Evolutionary conservation across 2,888 invertebrate genomes (phyloP).

Genomic region (Meteorus colon): DNA sequence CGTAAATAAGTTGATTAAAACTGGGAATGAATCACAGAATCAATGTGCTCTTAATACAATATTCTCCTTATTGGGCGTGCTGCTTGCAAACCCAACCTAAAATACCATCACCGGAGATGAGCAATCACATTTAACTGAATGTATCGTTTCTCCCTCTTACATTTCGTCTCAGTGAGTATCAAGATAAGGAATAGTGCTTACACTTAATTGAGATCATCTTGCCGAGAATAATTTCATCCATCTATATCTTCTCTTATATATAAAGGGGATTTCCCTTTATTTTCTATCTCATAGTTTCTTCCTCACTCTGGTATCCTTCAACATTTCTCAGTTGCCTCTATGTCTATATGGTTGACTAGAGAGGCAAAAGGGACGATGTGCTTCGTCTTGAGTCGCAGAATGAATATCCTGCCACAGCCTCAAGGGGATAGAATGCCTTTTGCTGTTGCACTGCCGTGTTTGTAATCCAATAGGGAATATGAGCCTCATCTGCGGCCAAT

Average conservation of each 20-base stretch:
- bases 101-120: constrained; percentile 13
- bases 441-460: not conserved
- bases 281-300: constrained; percentile 14
- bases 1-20: constrained; percentile 21
- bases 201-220: constrained; percentile 61
- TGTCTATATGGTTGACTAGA: not conserved
- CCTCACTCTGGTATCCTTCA: not conserved
- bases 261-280: constrained; percentile 23
- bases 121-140: constrained; percentile 15
- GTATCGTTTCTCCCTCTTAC: constrained; percentile 10
- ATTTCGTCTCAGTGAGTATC: not conserved
- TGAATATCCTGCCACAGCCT: constrained; percentile 13
- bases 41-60: not conserved
- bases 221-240: constrained; percentile 59
- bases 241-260: constrained; percentile 43
- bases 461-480: constrained; percentile 9
- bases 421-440: constrained; percentile 27
- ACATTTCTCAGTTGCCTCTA: not conserved
- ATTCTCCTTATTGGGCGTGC: not conserved
- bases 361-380: constrained; percentile 2
- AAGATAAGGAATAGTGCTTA: constrained; percentile 38
- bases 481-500: not conserved
- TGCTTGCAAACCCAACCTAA: constrained; percentile 4
- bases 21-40: constrained; percentile 14
- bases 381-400: not conserved